Evolutionary conservation across 2,797 vertebrate species (phyloP).

Genomic region (Agapornis canus): DNA sequence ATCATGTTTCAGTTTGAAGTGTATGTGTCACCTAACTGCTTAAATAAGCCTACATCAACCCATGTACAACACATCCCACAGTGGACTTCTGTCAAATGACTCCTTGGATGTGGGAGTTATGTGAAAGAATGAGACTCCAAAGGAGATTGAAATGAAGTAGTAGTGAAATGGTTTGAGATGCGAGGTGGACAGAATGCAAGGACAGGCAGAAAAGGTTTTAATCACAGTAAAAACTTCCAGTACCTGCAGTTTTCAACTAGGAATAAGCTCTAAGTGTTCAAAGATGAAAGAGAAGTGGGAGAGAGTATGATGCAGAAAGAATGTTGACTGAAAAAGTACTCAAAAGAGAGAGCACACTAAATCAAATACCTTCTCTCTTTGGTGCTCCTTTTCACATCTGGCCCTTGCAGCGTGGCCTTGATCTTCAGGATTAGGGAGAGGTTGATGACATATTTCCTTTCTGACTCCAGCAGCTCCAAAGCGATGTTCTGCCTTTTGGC

Average conservation of each 20-base stretch:
- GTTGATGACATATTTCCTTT: slow-evolving; percentile 92
- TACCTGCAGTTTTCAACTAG: background rate
- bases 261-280: background rate
- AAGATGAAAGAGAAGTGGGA: background rate
- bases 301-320: background rate
- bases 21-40: background rate
- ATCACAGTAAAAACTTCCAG: background rate
- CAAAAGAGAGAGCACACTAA: slow-evolving; percentile 16
- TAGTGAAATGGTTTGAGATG: background rate
- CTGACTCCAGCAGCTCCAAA: slow-evolving; percentile 93
- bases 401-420: slow-evolving; percentile 91
- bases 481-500: slow-evolving; percentile 91
- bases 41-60: background rate
- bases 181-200: background rate
- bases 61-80: background rate
- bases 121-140: background rate
- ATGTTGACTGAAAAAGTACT: background rate
- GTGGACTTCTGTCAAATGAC: background rate
- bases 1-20: background rate
- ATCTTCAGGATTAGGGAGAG: slow-evolving; percentile 94
- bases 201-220: background rate
- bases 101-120: background rate
- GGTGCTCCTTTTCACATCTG: slow-evolving; percentile 83
- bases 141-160: background rate
- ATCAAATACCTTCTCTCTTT: slow-evolving; percentile 90